Percentiles rank a stretch among this genome's conserved stretches.
phyloP scores from a whole-genome alignment of 2,888 invertebrate genomes.

The Anagyrus pseudococci region DNA sequence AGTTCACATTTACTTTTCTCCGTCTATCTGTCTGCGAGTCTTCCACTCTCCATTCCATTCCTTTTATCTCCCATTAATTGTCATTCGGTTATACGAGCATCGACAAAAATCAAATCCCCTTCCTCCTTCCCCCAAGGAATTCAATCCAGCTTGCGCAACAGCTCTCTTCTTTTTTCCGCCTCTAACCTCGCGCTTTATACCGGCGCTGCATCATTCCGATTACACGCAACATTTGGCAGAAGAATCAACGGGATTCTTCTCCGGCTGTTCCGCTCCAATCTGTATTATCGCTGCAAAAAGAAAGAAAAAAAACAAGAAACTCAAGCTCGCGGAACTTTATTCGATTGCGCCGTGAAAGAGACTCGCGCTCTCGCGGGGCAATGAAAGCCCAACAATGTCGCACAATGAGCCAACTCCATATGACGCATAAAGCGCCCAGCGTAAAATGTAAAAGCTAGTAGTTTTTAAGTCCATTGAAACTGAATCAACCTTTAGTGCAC shows the following conservation, averaged over 20 bases:
- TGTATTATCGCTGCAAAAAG: too few species aligned
- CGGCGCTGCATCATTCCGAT: slow-evolving; percentile 5
- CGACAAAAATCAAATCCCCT: background rate
- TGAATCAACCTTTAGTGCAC: slow-evolving; percentile 31
- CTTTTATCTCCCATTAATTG: too few species aligned
- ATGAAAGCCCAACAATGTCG: slow-evolving; percentile 19
- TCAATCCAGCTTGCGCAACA: background rate
- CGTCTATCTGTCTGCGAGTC: background rate
- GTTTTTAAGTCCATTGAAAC: slow-evolving; percentile 32
- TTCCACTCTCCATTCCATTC: background rate
- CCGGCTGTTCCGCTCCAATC: too few species aligned
- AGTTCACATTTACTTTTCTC: background rate
- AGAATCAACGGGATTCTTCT: slow-evolving; percentile 6
- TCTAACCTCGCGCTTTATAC: background rate
- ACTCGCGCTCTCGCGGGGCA: slow-evolving; percentile 6
- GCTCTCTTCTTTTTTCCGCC: background rate
- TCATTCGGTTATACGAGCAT: background rate
- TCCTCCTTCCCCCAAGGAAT: background rate
- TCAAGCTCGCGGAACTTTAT: slow-evolving; percentile 17
- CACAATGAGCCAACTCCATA: slow-evolving; percentile 21
- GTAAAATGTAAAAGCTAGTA: slow-evolving; percentile 22
- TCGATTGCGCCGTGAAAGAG: slow-evolving; percentile 13
- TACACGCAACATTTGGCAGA: slow-evolving; percentile 21
- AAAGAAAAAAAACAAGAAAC: too few species aligned
- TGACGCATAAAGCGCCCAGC: slow-evolving; percentile 12